Evolutionary conservation across 2,113 vertebrate species (phyloP).

Genomic region (Thalassoma bifasciatum): DNA sequence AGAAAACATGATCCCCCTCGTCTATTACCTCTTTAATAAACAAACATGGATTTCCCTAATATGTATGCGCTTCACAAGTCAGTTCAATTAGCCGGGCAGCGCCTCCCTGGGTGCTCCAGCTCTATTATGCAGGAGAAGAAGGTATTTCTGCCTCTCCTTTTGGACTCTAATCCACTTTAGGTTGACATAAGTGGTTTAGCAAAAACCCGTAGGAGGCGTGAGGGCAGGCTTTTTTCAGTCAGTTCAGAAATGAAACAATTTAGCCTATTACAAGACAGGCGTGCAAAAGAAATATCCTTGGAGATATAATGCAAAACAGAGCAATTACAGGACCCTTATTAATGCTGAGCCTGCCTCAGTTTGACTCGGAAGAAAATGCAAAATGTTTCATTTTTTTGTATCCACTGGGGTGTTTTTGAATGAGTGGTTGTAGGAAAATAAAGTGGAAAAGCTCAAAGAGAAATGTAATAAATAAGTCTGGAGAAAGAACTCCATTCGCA

Average conservation of each 20-base stretch:
- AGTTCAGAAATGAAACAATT: constrained; percentile 82
- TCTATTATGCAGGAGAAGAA: constrained; percentile 69
- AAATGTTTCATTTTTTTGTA: constrained; percentile 31
- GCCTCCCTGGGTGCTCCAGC: constrained; percentile 57
- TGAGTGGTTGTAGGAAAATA: constrained; percentile 30
- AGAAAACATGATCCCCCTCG: constrained; percentile 17
- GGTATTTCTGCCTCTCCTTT: constrained; percentile 78
- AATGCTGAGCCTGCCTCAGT: constrained; percentile 45
- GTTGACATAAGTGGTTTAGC: constrained; percentile 86
- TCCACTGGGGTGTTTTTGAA: constrained; percentile 7
- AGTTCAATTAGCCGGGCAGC: constrained; percentile 75
- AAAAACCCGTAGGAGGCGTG: constrained; percentile 75
- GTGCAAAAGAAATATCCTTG: constrained; percentile 79
- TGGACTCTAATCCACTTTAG: constrained; percentile 86
- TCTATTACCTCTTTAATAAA: constrained; percentile 64
- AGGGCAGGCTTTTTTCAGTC: constrained; percentile 71
- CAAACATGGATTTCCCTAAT: constrained; percentile 60
- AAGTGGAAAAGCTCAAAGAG: constrained; percentile 24
- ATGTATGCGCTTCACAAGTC: constrained; percentile 66
- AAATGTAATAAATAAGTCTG: constrained; percentile 63
- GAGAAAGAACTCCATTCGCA: constrained; percentile 26
- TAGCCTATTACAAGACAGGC: constrained; percentile 81
- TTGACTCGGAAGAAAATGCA: constrained; percentile 42
- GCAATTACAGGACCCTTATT: constrained; percentile 71
- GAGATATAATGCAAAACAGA: constrained; percentile 81